Evolutionary conservation across 2,888 invertebrate species (phyloP).

Genomic region (Therioaphis trifolii): DNA sequence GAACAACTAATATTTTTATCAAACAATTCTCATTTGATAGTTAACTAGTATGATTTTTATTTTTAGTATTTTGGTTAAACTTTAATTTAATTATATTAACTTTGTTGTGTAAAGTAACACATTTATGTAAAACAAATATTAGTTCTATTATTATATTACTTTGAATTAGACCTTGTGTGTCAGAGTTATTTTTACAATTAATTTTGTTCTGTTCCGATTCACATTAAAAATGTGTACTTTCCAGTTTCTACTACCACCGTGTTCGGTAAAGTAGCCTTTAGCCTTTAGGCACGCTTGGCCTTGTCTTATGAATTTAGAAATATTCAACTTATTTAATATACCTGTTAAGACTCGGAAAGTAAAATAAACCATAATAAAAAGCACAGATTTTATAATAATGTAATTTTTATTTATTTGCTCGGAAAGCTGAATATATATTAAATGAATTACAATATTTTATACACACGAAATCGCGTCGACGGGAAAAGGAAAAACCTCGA

Average conservation of each 20-base stretch:
- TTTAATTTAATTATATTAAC: slow-evolving; percentile 29
- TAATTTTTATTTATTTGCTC: too few species aligned
- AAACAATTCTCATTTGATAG: slow-evolving; percentile 21
- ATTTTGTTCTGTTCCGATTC: too few species aligned
- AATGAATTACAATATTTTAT: too few species aligned
- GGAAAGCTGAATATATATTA: too few species aligned
- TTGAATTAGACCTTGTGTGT: slow-evolving; percentile 23
- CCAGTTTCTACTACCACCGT: slow-evolving; percentile 14
- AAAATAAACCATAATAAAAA: too few species aligned
- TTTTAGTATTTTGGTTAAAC: slow-evolving; percentile 28
- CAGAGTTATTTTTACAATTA: background rate
- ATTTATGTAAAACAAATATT: slow-evolving; percentile 31
- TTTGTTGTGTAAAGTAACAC: slow-evolving; percentile 32
- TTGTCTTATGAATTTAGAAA: too few species aligned
- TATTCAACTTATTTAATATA: too few species aligned
- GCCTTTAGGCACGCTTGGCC: too few species aligned
- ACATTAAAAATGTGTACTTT: slow-evolving; percentile 6
- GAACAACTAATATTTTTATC: slow-evolving; percentile 39
- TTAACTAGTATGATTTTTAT: slow-evolving; percentile 28
- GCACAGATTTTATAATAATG: too few species aligned
- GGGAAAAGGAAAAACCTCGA: too few species aligned
- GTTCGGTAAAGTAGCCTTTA: slow-evolving; percentile 1
- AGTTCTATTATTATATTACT: slow-evolving; percentile 23
- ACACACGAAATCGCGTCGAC: too few species aligned
- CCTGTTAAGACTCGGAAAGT: too few species aligned